These are phyloP conservation scores for Trinectes maculatus DNA, from an alignment of 2,113 vertebrate species.

Conservation along the genomic window DNA sequence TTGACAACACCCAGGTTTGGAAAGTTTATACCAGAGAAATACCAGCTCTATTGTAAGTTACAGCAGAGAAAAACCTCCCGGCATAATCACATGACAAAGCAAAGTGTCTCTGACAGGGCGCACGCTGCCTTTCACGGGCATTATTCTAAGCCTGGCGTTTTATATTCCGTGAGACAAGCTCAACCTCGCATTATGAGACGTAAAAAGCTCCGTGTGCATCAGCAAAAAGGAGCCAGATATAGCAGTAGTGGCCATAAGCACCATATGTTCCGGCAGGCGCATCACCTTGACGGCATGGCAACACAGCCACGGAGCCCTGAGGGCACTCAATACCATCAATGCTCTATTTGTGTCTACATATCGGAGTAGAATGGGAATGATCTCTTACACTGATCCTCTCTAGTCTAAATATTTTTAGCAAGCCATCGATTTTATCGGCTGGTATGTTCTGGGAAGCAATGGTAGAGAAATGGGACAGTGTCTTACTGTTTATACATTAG, in stretches of 20 bases:
- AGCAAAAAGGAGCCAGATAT: conserved; percentile 48
- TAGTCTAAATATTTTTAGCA: conserved; percentile 84
- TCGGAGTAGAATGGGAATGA: conserved; percentile 71
- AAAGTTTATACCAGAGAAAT: conserved; percentile 45
- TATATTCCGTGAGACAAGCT: conserved; percentile 62
- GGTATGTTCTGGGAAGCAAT: conserved; percentile 80
- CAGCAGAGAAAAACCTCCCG: conserved; percentile 34
- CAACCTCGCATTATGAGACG: conserved; percentile 70
- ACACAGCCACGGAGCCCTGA: conserved; percentile 53
- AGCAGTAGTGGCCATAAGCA: conserved; percentile 37
- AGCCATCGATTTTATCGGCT: conserved; percentile 75
- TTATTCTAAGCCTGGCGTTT: conserved; percentile 69
- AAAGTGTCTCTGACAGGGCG: conserved; percentile 57
- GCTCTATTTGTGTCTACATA: conserved; percentile 80
- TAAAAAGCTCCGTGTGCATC: conserved; percentile 51
- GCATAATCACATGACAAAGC: conserved; percentile 53
- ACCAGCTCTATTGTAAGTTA: conserved; percentile 35
- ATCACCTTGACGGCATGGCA: conserved; percentile 51
- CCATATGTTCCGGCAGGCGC: conserved; percentile 13
- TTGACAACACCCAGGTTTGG: conserved; percentile 37
- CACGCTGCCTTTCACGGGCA: conserved; percentile 52
- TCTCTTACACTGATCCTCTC: conserved; percentile 76
- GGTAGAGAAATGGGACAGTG: conserved; percentile 53
- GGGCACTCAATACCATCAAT: conserved; percentile 73
- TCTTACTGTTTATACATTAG: conserved; percentile 48